These are phyloP conservation scores for Dasyornis broadbenti DNA, from an alignment of 2,113 vertebrate genomes.

Conservation along the genomic window DNA sequence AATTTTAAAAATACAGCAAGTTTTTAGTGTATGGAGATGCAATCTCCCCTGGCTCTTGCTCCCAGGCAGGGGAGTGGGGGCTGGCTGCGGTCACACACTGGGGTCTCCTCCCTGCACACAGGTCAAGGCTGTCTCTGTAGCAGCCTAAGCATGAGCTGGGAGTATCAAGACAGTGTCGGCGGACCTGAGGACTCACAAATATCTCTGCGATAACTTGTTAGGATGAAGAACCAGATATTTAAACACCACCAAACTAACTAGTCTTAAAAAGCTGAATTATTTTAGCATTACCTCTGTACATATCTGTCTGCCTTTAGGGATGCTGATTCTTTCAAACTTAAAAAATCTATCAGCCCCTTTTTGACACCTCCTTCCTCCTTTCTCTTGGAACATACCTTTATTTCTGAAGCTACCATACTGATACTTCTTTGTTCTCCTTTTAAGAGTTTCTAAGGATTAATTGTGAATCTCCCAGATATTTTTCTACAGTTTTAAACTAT, in stretches of 20 bases:
- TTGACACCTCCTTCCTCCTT: neutral
- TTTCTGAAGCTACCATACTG: neutral
- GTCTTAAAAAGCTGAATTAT: neutral
- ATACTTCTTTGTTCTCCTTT: neutral
- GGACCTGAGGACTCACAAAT: neutral
- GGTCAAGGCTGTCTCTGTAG: neutral
- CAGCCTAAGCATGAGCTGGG: neutral
- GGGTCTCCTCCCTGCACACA: neutral
- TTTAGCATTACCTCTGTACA: neutral
- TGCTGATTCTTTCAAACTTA: neutral
- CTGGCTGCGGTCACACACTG: neutral
- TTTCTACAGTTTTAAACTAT: neutral
- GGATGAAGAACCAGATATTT: neutral
- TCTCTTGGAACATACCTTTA: neutral
- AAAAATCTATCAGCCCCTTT: neutral
- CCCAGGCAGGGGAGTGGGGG: rapidly evolving
- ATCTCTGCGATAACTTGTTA: neutral
- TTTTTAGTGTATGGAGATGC: neutral
- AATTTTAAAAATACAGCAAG: neutral
- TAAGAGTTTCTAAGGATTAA: neutral
- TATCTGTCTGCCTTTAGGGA: neutral
- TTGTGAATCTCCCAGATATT: neutral
- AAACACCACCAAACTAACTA: neutral
- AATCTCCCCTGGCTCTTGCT: rapidly evolving
- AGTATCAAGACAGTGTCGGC: rapidly evolving